phyloP scores from a whole-genome alignment of 2,113 vertebrate genomes.

The Eudyptes chrysolophus region DNA sequence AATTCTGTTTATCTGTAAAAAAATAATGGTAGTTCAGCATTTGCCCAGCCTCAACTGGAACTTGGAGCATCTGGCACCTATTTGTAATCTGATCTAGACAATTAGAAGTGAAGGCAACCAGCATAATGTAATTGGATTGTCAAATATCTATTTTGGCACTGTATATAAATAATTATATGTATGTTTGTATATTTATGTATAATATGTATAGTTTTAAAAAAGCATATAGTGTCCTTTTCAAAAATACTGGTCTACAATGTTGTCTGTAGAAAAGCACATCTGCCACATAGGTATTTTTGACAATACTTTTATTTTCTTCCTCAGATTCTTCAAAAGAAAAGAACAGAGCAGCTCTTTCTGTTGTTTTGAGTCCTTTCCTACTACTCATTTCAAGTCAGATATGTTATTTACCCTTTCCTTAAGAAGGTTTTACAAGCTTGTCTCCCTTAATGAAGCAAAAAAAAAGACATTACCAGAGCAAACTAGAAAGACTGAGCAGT shows the following conservation, averaged over 20 bases:
- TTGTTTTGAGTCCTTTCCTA: neutral
- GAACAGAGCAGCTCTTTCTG: neutral
- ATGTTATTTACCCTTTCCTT: neutral
- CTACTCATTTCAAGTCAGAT: neutral
- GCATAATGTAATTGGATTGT: neutral
- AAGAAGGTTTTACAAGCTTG: neutral
- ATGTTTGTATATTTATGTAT: neutral
- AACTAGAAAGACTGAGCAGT: neutral
- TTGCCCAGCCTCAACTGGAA: neutral
- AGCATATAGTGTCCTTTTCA: rapidly evolving
- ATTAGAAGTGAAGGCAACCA: neutral
- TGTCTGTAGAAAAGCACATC: neutral
- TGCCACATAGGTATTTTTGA: neutral
- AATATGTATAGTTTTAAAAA: neutral
- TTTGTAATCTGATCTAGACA: neutral
- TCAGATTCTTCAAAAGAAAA: neutral
- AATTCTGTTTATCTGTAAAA: neutral
- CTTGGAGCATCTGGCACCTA: neutral
- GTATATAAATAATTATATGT: neutral
- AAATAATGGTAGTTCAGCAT: neutral
- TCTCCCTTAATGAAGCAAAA: neutral
- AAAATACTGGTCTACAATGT: neutral
- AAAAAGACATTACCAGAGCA: neutral
- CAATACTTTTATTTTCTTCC: neutral
- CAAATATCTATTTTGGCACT: neutral